Evolutionary conservation across 1,140 invertebrate genomes (phyloP).

Genomic region (Theocolax elegans): DNA sequence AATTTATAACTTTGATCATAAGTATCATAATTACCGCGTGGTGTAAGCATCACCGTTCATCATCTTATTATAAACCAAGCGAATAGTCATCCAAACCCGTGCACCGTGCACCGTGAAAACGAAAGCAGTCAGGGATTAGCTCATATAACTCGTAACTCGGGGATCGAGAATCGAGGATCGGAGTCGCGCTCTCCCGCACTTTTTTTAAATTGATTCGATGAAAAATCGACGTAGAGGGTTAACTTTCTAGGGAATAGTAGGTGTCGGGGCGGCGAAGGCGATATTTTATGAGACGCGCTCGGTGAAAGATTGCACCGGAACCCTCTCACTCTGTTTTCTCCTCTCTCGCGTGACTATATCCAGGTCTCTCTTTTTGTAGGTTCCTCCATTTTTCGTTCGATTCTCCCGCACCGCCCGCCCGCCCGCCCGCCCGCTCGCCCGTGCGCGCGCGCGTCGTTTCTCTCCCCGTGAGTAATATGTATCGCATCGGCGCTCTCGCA

Average conservation of each 20-base stretch:
- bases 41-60: too few relatives aligned
- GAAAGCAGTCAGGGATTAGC: too few relatives aligned
- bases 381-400: not conserved
- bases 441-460: not conserved
- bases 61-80: too few relatives aligned
- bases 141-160: too few relatives aligned
- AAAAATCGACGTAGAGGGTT: constrained; percentile 33
- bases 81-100: too few relatives aligned
- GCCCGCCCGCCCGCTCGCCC: not conserved
- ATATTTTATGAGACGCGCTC: constrained; percentile 27
- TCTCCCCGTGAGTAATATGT: constrained; percentile 21
- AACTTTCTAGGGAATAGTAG: constrained; percentile 22
- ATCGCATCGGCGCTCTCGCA: constrained; percentile 13
- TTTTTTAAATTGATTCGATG: constrained; percentile 32
- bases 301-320: constrained; percentile 33
- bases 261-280: not conserved
- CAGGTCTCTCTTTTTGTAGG: not conserved
- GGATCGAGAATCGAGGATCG: too few relatives aligned
- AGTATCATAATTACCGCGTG: too few relatives aligned
- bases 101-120: too few relatives aligned
- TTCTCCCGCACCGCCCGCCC: not conserved
- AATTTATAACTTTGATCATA: too few relatives aligned
- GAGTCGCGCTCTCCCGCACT: too few relatives aligned
- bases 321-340: not conserved
- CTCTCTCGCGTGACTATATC: constrained; percentile 12